These are phyloP conservation scores for Sisyra nigra DNA, from an alignment of 2,888 invertebrate genomes.

Conservation along the genomic window DNA sequence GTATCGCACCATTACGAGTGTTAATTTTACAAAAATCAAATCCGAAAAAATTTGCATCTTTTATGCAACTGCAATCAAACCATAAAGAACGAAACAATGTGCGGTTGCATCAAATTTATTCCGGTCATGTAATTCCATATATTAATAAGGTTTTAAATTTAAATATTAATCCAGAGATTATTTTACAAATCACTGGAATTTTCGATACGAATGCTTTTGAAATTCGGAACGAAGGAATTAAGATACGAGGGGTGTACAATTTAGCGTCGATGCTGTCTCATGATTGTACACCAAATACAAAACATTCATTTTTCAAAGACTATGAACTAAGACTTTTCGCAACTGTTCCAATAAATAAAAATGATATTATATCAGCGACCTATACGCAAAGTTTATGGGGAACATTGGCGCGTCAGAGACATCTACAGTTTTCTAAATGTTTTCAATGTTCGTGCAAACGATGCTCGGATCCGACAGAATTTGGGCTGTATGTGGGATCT, in stretches of 20 bases:
- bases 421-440: conserved; percentile 41
- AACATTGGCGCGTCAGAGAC: conserved; percentile 43
- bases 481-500: conserved; percentile 41
- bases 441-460: conserved; percentile 51
- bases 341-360: conserved; percentile 46
- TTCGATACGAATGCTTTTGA: conserved; percentile 59
- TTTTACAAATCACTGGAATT: conserved; percentile 45
- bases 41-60: conserved; percentile 34
- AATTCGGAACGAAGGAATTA: conserved; percentile 33
- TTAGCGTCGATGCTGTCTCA: conserved; percentile 54
- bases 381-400: conserved; percentile 57
- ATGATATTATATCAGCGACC: conserved; percentile 46
- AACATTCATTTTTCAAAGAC: conserved; percentile 46
- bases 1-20: conserved; percentile 47
- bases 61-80: conserved; percentile 41
- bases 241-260: conserved; percentile 45
- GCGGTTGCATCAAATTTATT: conserved; percentile 39
- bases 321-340: conserved; percentile 45
- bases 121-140: conserved; percentile 43
- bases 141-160: conserved; percentile 38
- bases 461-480: conserved; percentile 53
- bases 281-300: conserved; percentile 54
- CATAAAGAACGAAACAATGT: conserved; percentile 41
- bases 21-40: conserved; percentile 39
- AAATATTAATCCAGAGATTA: conserved; percentile 37